Evolutionary conservation across 1,140 invertebrate genomes (phyloP), one percentile per base, ranked within the genome.

Genomic region (Ips typographus): DNA sequence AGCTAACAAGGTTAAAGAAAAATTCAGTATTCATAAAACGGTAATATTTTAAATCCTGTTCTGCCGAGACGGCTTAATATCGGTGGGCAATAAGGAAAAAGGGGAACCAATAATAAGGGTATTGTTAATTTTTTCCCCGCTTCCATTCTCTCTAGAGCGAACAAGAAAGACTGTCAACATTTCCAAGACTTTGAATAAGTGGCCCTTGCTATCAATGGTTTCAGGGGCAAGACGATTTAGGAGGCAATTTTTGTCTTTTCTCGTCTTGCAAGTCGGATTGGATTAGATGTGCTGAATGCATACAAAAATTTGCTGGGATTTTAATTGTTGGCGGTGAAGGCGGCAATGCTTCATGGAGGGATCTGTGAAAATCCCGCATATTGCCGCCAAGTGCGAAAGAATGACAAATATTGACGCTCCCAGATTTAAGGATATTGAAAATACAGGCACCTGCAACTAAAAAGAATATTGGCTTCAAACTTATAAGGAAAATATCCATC

Each of bases 121-220:
- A 70, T 70, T 70, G 68, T 70, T 70, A 70, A 70, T 70, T 70
- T 70, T 70, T 70, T 70, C 62, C 57, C 62, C n/a, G 59, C 37
- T 47, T 60, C 68, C 44, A 64, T 70, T 65, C 57, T 70, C 68
- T 70, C 51, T 47, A 43, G 38, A 36, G 52, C 68, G 40, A 62
- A 70, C 68, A 70, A 70, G 65, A 68, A 70, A 70, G 68, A 62
- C 68, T 70, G 68, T 70, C 68, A 70, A 70, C 68, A 70, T 64
- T 70, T 70, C 68, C 61, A 70, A 70, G 61, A 70, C 68, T 58
- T 70, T 70, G 68, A 70, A 70, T 70, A 70, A 70, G 68, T 70
- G 68, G 40, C 68, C 61, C 62, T 70, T 70, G 43, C 68, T 65
- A 65, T 70, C 62, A 64, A 70, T 64, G 61, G 62, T 51, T 58